Evolutionary conservation across 2,113 vertebrate species (phyloP).

Genomic region (Hyperoodon ampullatus): DNA sequence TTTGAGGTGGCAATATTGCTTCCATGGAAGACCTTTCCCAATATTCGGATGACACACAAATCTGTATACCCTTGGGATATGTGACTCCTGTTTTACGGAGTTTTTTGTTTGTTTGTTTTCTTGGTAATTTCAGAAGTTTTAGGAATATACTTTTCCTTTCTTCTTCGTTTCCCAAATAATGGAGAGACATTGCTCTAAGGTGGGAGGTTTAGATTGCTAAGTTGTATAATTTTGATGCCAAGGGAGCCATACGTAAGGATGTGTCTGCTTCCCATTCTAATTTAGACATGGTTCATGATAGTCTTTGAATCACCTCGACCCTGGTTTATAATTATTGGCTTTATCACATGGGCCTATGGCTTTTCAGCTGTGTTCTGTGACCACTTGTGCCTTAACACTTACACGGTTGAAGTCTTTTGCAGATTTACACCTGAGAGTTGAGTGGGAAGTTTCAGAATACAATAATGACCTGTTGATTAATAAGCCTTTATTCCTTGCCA

Average conservation of each 20-base stretch:
- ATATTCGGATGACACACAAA: background rate
- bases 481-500: constrained; percentile 70
- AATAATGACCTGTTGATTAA: constrained; percentile 63
- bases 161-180: background rate
- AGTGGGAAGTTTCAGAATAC: constrained; percentile 30
- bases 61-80: background rate
- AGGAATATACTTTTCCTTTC: background rate
- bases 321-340: background rate
- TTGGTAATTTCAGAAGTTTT: background rate
- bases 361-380: background rate
- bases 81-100: background rate
- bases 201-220: background rate
- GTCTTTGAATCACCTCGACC: background rate
- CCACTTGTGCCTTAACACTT: background rate
- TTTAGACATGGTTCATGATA: background rate
- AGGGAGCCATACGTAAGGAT: background rate
- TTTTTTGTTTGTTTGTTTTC: background rate
- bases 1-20: background rate
- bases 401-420: background rate
- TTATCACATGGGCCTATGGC: background rate
- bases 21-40: background rate
- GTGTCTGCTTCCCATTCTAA: background rate
- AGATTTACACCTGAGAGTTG: constrained; percentile 22
- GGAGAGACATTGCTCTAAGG: background rate
- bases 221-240: background rate